Evolutionary conservation across 1,140 invertebrate species (phyloP).

Genomic region (Caerostris darwini): DNA sequence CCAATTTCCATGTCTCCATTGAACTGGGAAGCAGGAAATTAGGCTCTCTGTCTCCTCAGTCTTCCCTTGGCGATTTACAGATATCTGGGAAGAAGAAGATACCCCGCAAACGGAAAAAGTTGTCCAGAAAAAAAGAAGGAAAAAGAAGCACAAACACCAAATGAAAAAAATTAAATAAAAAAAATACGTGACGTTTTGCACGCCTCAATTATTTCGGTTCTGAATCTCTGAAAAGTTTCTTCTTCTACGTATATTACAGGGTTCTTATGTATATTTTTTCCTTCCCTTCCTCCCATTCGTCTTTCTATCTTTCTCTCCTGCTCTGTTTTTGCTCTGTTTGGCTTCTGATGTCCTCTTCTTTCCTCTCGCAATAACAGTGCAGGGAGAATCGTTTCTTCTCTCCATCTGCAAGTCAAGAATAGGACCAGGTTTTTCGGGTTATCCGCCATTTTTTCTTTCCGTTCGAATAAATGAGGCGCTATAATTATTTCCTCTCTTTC

Average conservation of each 20-base stretch:
- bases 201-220: constrained; percentile 69
- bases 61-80: constrained; percentile 9
- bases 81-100: constrained; percentile 21
- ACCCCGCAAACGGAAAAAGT: constrained; percentile 43
- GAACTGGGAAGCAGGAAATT: constrained; percentile 61
- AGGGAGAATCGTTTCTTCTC: constrained; percentile 45
- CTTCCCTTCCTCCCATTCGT: neutral
- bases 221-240: constrained; percentile 1
- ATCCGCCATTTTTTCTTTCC: constrained; percentile 25
- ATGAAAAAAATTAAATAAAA: neutral
- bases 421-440: constrained; percentile 38
- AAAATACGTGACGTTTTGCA: constrained; percentile 55
- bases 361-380: neutral
- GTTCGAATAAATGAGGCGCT: constrained; percentile 51
- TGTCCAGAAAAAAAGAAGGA: too few relatives aligned
- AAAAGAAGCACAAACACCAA: too few relatives aligned
- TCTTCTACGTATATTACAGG: constrained; percentile 13
- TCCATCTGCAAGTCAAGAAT: constrained; percentile 60
- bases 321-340: neutral
- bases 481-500: constrained; percentile 35
- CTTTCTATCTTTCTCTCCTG: neutral
- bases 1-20: constrained; percentile 59
- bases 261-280: constrained; percentile 53
- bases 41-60: constrained; percentile 21
- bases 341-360: neutral